A percentile compares a stretch with the other conserved stretches of the same genome.
Conservation (phyloP, 2,113 vertebrate genomes). For the Seriola rivoliana region DNA sequence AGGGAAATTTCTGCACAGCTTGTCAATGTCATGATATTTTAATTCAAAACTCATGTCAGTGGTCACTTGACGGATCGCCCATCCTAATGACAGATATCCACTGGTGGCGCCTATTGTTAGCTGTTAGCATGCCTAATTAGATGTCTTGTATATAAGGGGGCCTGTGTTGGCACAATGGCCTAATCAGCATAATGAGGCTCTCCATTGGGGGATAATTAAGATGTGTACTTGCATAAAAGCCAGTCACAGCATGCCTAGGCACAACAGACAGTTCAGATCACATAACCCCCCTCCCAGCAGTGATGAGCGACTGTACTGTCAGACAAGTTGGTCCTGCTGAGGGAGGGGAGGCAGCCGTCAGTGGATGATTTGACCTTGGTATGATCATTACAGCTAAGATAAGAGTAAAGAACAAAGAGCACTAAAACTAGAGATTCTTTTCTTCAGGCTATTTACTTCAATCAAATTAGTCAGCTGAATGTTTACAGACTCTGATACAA, state of each 20-base stretch:
- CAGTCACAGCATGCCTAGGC: conserved; percentile 56
- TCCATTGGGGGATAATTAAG: conserved; percentile 82
- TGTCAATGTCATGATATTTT: conserved; percentile 50
- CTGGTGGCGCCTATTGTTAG: conserved; percentile 64
- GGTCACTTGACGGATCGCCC: conserved; percentile 69
- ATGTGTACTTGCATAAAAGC: conserved; percentile 74
- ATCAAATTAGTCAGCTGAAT: conserved; percentile 25
- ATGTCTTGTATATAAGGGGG: conserved; percentile 70
- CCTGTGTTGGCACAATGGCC: conserved; percentile 73
- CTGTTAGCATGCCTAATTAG: conserved; percentile 79
- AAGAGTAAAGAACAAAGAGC: neutral
- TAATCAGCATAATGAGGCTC: conserved; percentile 81
- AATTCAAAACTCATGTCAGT: conserved; percentile 46
- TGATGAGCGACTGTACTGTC: conserved; percentile 57
- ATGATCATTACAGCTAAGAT: conserved; percentile 44
- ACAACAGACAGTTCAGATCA: conserved; percentile 64
- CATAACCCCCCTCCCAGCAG: conserved; percentile 34
- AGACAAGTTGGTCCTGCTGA: conserved; percentile 39
- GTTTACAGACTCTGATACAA: conserved; percentile 18
- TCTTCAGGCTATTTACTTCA: conserved; percentile 23
- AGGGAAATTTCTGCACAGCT: conserved; percentile 30
- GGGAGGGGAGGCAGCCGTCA: conserved; percentile 11
- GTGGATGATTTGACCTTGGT: conserved; percentile 56
- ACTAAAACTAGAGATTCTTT: neutral
- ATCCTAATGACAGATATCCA: conserved; percentile 70